phyloP scores from a whole-genome alignment of 2,113 vertebrate species.

The Rhabdornis inornatus region DNA sequence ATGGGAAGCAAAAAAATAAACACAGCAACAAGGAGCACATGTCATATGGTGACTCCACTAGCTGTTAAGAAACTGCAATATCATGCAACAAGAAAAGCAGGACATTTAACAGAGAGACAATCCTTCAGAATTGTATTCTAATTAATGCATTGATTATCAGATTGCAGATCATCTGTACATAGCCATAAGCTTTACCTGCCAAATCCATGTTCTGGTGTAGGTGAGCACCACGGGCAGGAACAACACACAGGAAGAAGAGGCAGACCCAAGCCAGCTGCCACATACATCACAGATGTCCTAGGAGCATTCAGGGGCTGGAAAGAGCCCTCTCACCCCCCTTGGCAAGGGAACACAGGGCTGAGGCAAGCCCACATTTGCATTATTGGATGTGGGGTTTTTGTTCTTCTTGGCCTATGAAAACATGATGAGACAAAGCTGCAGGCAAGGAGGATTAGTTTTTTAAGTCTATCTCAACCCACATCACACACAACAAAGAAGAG shows the following conservation, averaged over 20 bases:
- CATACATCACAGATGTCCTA: not conserved
- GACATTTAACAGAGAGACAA: not conserved
- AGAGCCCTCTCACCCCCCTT: not conserved
- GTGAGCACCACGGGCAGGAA: not conserved
- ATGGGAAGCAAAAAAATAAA: conserved; percentile 1
- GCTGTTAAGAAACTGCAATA: not conserved
- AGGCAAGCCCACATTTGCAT: not conserved
- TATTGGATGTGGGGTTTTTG: not conserved
- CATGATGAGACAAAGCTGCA: not conserved
- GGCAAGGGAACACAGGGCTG: not conserved
- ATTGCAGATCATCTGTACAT: not conserved
- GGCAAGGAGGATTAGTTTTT: not conserved
- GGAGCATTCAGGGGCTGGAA: not conserved
- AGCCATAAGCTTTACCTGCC: not conserved
- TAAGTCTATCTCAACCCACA: not conserved
- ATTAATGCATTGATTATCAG: not conserved
- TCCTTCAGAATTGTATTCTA: not conserved
- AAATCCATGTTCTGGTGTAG: not conserved
- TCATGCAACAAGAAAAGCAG: not conserved
- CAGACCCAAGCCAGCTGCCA: not conserved
- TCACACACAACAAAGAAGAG: not conserved
- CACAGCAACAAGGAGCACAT: not conserved
- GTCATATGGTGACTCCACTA: not conserved
- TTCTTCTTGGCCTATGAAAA: not conserved
- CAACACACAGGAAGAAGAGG: not conserved